Evolutionary conservation across 2,888 invertebrate genomes (phyloP), one percentile per base, ranked within the genome.

Genomic region (Biston betularia): DNA sequence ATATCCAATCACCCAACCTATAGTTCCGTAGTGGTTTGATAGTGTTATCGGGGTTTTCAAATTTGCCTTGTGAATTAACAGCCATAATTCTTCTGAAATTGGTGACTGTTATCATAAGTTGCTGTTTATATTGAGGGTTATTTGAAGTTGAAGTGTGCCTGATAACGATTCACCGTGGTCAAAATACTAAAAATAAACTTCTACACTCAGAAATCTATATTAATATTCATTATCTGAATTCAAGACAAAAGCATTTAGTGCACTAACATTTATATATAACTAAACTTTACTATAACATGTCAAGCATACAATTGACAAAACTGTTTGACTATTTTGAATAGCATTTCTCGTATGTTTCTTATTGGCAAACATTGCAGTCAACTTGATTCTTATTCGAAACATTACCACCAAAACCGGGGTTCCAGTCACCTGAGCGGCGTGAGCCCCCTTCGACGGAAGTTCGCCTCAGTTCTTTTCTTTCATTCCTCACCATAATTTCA

Each of bases 391-490:
- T 62, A 64, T 62, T 59, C 33, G 42, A 46, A 57, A 57, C 62
- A 0, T 12, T 33, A 58, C 59, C 64, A 72, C 62, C 59, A 56
- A 68, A 59, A 50, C 66, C 48, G 49, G 33, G 68, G 60, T 52
- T 58, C 50, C 54, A 59, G 56, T 63, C 76, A 79, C 79, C 77
- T 77, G 74, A n/a, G n/a, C n/a, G n/a, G n/a, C n/a, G n/a, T n/a
- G n/a, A 76, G 69, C 66, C 79, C 77, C 70, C 72, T 62, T 68
- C 77, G 78, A 74, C 89, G 90, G 88, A 89, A 89, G 85, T 80
- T 73, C 77, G 54, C 79, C 74, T 78, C 72, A 66, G 68, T 72
- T 70, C 70, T 65, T 74, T 71, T 71, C 66, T 80, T 80, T 80
- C 82, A 60, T 73, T 79, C 77, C 45, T 54, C 63, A 54, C 62